Evolutionary conservation across 2,113 vertebrate genomes (phyloP).

Genomic region (Tyrannus savana): DNA sequence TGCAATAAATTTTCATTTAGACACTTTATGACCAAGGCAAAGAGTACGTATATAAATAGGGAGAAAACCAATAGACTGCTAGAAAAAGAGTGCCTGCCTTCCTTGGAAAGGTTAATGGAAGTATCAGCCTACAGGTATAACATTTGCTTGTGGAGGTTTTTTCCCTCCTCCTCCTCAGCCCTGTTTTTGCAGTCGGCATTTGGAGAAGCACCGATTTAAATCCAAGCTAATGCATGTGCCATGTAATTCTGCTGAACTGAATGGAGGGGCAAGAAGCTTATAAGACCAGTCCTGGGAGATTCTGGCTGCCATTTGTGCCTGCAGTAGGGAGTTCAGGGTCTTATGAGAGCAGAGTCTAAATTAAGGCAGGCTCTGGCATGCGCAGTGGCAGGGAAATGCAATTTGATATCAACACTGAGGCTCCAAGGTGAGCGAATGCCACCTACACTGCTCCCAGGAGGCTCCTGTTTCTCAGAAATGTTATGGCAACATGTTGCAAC

Average conservation of each 20-base stretch:
- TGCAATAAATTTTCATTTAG: not conserved
- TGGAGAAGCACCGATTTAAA: not conserved
- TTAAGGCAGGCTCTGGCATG: conserved; percentile 2
- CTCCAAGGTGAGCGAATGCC: not conserved
- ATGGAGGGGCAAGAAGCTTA: not conserved
- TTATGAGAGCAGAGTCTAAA: conserved; percentile 9
- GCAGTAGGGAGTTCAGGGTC: not conserved
- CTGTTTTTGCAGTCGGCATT: not conserved
- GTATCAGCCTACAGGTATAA: not conserved
- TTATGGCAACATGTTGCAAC: conserved; percentile 26
- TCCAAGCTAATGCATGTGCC: not conserved
- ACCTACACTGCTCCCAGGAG: conserved; percentile 10
- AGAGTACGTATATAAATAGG: not conserved
- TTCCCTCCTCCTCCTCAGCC: not conserved
- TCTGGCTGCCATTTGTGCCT: not conserved
- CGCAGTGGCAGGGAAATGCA: not conserved
- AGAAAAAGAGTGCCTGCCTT: not conserved
- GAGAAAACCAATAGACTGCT: conserved; percentile 14
- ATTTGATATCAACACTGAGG: not conserved
- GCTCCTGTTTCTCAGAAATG: conserved; percentile 22
- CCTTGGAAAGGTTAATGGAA: not conserved
- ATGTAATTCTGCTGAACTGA: not conserved
- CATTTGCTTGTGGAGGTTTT: not conserved
- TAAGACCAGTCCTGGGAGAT: not conserved
- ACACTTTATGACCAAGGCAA: not conserved